Conservation (phyloP, 2,113 vertebrate species). For the Hystrix cristata region DNA sequence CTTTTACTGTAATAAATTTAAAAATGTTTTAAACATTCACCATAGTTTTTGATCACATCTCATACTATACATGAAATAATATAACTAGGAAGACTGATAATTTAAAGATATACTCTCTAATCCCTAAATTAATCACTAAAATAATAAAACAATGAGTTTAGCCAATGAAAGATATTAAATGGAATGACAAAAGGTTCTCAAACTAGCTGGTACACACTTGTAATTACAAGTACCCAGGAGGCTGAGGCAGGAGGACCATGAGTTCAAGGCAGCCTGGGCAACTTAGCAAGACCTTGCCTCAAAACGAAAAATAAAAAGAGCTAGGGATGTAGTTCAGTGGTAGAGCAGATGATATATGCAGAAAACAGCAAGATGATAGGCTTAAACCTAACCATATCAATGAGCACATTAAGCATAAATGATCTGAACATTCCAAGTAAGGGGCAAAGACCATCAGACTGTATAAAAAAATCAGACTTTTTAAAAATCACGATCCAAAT, state of each 20-base stretch:
- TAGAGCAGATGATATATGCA: not conserved
- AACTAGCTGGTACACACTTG: not conserved
- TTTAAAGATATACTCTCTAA: not conserved
- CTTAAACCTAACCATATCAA: not conserved
- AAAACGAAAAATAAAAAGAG: not conserved
- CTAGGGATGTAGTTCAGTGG: not conserved
- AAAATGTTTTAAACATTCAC: not conserved
- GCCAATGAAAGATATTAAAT: not conserved
- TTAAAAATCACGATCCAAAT: not conserved
- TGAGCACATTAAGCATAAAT: not conserved
- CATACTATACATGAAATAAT: not conserved
- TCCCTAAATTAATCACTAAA: not conserved
- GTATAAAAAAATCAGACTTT: not conserved
- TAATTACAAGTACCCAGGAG: not conserved
- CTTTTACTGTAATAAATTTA: not conserved
- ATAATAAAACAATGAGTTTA: not conserved
- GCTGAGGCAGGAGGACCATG: not conserved
- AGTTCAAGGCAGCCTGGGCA: not conserved
- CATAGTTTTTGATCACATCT: not conserved
- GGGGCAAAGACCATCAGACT: not conserved
- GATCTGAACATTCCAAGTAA: not conserved
- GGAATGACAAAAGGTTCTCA: not conserved
- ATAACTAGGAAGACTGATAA: not conserved
- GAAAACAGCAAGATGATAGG: not conserved
- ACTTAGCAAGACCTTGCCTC: not conserved